A percentile compares a stretch with the other conserved stretches of the same genome.
Evolutionary conservation across 92 coral and sea anemone genomes (phyloP).

Genomic region (Zoanthus gigantus): DNA sequence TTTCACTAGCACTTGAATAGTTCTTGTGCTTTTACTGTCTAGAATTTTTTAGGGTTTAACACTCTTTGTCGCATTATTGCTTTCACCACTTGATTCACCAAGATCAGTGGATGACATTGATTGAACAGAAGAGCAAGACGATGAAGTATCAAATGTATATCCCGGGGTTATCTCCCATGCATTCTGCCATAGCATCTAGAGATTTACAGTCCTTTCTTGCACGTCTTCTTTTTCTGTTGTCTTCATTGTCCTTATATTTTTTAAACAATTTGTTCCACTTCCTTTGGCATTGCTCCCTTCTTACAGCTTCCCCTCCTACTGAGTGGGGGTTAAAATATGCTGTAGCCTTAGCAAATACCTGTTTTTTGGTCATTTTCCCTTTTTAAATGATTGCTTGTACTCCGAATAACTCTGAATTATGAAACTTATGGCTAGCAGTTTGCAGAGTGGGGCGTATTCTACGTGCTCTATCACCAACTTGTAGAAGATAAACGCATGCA

Average conservation of each 20-base stretch:
- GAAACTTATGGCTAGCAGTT: no score
- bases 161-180: slow-evolving; percentile 67
- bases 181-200: slow-evolving; percentile 53
- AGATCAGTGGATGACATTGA: slow-evolving; percentile 35
- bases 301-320: slow-evolving; percentile 17
- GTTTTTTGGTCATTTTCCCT: slow-evolving; percentile 60
- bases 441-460: no score
- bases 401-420: slow-evolving; percentile 39
- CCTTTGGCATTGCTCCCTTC: slow-evolving; percentile 63
- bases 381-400: slow-evolving; percentile 55
- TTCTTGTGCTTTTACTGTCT: slow-evolving; percentile 41
- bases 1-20: slow-evolving; percentile 46
- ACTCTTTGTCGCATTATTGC: slow-evolving; percentile 26
- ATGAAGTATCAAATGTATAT: slow-evolving; percentile 59
- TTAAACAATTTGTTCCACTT: slow-evolving; percentile 61
- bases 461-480: no score
- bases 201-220: slow-evolving; percentile 66
- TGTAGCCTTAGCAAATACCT: slow-evolving; percentile 51
- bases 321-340: slow-evolving; percentile 28
- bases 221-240: slow-evolving; percentile 62
- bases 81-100: slow-evolving; percentile 13
- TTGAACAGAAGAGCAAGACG: not conserved
- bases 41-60: not conserved
- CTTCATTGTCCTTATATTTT: slow-evolving; percentile 66
- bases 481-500: no score